Base-by-base conservation (phyloP, 2,888 invertebrate genomes). In the Drosophila affinis region DNA sequence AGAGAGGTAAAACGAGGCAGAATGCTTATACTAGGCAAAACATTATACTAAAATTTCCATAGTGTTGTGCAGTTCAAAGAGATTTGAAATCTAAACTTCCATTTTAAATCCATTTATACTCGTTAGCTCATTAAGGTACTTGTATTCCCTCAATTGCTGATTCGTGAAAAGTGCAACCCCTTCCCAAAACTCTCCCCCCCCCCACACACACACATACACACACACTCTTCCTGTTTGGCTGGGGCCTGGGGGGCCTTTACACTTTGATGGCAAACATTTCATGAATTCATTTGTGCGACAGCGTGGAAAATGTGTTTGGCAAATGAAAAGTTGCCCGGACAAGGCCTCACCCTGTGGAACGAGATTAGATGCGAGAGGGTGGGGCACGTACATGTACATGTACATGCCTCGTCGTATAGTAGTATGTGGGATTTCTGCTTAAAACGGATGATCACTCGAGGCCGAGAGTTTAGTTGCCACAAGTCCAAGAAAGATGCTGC, bases 221-320 rank as follows among this genome's bases (percentile, higher is more conserved):
- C 5, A 14, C 14, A 6, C 14, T 4, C 32, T 12, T 18, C 14
- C 14, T 7, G 12, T 24, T 12, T 14, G 51, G 29, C 39, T 56
- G 70, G 34, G 27, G 58, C 63, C 59, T 62, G 61, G 44, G 27
- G 58, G 63, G 69, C 63, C 72, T 81, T 80, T 80, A 67, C 78
- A 80, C 78, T 59, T 61, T 65, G 56, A 48, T 56, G 68, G 78
- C 74, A 83, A 82, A 76, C 81, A 83, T 76, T 81, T 81, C 81
- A 83, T 81, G 78, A 81, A 81, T 81, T 65, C 77, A 81, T 81
- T 82, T 80, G 81, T 59, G 72, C 77, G 61, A 59, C 71, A 74
- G 75, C 39, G 53, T 55, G 71, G 76, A 79, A 84, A 83, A 79
- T 70, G 64, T 62, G 52, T 68, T 54, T 62, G 75, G 51, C 53